Base-by-base conservation (phyloP, 2,797 vertebrate species). In the Scomberomorus guttatus region DNA sequence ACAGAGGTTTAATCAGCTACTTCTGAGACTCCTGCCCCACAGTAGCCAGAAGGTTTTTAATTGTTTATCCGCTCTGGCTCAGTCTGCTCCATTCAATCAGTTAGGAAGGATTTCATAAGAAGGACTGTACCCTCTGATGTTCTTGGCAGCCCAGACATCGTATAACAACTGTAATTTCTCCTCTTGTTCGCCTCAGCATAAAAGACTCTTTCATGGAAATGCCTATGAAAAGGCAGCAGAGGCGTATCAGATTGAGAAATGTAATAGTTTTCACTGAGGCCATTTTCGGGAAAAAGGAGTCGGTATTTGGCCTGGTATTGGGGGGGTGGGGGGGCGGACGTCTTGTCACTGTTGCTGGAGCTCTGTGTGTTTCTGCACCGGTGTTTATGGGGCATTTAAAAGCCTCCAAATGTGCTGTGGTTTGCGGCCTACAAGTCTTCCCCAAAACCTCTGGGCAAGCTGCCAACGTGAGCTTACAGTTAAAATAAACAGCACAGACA, bases 341-440 rank as follows among this genome's bases (percentile, higher is more conserved):
- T 75, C 46, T 75, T 73, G 85, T 85, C 62, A 69, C 66, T 51
- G 55, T 80, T 79, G 81, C 72, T 82, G 82, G 60, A 80, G 85
- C 87, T 76, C 75, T 0, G 84, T 81, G 87, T 81, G 82, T 89
- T 88, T 85, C 92, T 87, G 73, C 80, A 20, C 63, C 81, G 70
- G 90, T 90, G 85, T 92, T 94, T 93, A 93, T 84, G 87, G 73
- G 80, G 76, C 68, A 71, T 91, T 90, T 92, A 87, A 93, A 94
- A 89, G 86, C 84, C 87, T 91, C 80, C 87, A 87, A 93, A 92
- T 90, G 82, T 78, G 83, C 84, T 82, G 90, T 29, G 90, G 92
- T 93, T 91, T 94, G 93, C 22, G 87, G 93, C 88, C 89, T 77
- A 65, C 90, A 46, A 88, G 90, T 84, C 71, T 76, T 87, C 83